Evolutionary conservation across 53 echinoderm and acorn worm genomes (phyloP).

Genomic region (Arbacia lixula): DNA sequence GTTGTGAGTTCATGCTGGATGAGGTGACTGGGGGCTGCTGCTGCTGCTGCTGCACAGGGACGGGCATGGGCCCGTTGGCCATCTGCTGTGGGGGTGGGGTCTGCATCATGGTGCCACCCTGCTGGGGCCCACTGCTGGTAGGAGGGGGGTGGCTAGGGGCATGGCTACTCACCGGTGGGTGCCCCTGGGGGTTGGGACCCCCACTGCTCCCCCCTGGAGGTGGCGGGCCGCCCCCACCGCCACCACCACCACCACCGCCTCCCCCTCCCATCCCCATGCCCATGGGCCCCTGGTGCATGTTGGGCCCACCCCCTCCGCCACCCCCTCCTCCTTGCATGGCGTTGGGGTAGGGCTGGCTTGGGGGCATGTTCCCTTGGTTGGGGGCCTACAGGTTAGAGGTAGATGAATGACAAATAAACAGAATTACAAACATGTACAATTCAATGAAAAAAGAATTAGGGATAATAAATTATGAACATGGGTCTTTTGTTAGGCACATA

Average conservation of each 20-base stretch:
- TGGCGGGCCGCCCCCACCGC: slow-evolving; percentile 3
- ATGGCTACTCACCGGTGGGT: slow-evolving; percentile 11
- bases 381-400: slow-evolving; percentile 35
- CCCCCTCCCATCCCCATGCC: slow-evolving; percentile 6
- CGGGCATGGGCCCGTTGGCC: slow-evolving; percentile 57
- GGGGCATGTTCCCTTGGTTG: slow-evolving; percentile 56
- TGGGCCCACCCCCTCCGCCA: slow-evolving; percentile 60
- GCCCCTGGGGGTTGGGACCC: slow-evolving; percentile 10
- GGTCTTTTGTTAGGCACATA: too few species aligned
- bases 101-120: slow-evolving; percentile 37
- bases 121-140: slow-evolving; percentile 36
- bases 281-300: slow-evolving; percentile 49
- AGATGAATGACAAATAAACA: neutral
- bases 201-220: too few species aligned
- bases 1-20: slow-evolving; percentile 18
- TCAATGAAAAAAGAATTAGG: neutral
- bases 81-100: slow-evolving; percentile 41
- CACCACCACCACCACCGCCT: slow-evolving; percentile 9
- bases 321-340: slow-evolving; percentile 46
- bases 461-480: too few species aligned
- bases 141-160: slow-evolving; percentile 8
- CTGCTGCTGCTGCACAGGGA: slow-evolving; percentile 30
- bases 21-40: slow-evolving; percentile 18
- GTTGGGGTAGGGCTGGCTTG: slow-evolving; percentile 49
- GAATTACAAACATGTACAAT: neutral